Evolutionary conservation across 2,888 invertebrate genomes (phyloP), one percentile per base, ranked within the genome.

Genomic region (Nomada fucata): DNA sequence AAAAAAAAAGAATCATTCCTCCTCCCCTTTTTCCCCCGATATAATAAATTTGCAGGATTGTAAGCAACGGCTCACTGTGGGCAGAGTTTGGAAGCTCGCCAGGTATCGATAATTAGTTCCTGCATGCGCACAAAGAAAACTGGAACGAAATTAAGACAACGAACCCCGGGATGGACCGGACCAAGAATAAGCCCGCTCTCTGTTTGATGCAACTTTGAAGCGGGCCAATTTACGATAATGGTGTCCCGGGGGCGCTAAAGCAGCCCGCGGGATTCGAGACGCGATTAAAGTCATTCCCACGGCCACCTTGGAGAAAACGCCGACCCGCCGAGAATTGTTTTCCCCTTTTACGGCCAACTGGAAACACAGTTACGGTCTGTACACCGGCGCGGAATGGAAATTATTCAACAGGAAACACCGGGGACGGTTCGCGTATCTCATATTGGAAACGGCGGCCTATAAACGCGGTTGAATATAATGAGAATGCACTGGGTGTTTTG

Each of bases 81-180:
- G 29, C 15, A n/a, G 11, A 74, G 70, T 68, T 75, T 71, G 79
- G 70, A 68, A 71, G 53, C 61, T 75, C 10, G 59, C 73, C 79
- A 71, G 64, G 75, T 79, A 79, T 79, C 82, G 79, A 75, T 82
- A 79, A 82, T 82, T 79, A 82, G 79, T 79, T 70, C 61, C 71
- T 75, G 82, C 63, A 75, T 55, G 79, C 29, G 67, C 75, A 70
- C 79, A 79, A 82, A 82, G 75, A 79, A 82, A 82, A 79, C 67
- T 79, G 50, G 68, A 79, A 71, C 82, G 82, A 82, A 82, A 79
- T 82, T 82, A 82, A 82, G 79, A 82, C 79, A 79, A 74, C 74
- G 67, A 61, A 61, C 61, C 63, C 23, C 76, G 42, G 53, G 69
- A 59, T 52, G 70, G 76, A 50, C 67, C n/a, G 71, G 55, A 52